Conservation (phyloP, 2,888 invertebrate genomes). For the Agriopis aurantiaria region DNA sequence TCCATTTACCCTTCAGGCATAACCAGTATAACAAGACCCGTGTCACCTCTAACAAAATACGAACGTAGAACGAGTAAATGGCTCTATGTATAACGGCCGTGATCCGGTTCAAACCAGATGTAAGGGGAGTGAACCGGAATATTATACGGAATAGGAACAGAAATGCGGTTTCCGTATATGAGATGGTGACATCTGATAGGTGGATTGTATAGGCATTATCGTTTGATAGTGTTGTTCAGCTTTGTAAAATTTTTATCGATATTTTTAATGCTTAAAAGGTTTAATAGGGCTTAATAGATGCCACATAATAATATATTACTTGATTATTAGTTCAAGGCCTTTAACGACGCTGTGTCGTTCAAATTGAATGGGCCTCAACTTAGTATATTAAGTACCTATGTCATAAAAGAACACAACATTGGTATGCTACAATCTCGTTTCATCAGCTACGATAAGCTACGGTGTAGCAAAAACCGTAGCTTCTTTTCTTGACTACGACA, state of each 20-base stretch:
- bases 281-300: too few relatives aligned
- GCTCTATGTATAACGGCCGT: constrained; percentile 59
- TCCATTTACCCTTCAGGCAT: constrained; percentile 65
- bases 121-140: constrained; percentile 73
- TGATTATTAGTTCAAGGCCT: too few relatives aligned
- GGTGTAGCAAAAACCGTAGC: constrained; percentile 3
- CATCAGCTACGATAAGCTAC: neutral
- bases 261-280: neutral
- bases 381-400: too few relatives aligned
- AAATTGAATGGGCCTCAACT: too few relatives aligned
- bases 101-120: constrained; percentile 64
- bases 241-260: constrained; percentile 25
- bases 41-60: constrained; percentile 45
- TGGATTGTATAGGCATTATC: constrained; percentile 52
- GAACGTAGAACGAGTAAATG: constrained; percentile 40
- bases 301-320: too few relatives aligned
- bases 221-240: constrained; percentile 43
- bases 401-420: too few relatives aligned
- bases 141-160: constrained; percentile 74
- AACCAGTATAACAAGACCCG: constrained; percentile 52
- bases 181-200: constrained; percentile 75
- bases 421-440: too few relatives aligned
- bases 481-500: neutral
- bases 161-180: constrained; percentile 78
- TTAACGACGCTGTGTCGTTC: too few relatives aligned